Base-by-base conservation (phyloP, 2,113 vertebrate species). In the Sturnira hondurensis region DNA sequence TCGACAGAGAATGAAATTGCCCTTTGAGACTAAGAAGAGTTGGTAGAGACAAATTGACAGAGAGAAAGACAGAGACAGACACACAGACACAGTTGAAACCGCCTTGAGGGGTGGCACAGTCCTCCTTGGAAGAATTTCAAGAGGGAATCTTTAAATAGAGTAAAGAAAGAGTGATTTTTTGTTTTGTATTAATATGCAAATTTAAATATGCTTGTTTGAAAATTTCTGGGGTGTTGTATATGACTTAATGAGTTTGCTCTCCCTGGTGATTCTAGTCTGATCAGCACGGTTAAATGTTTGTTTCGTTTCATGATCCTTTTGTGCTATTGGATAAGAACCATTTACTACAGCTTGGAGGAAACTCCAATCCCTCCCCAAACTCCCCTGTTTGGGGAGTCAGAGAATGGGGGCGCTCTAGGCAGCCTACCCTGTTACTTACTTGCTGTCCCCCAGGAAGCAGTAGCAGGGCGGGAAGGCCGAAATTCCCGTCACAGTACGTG, bases 361-460 rank as follows among this genome's bases (percentile, higher is more conserved):
- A 20, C 28, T 9, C 54, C 14, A 33, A 52, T 7, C 5, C 2
- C 16, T 38, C 6, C 4, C 6, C 6, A 26, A n/a, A 0, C 36
- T 78, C 20, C 12, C 10, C 2, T 16, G 5, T 73, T 41, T 68
- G n/a, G 17, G 47, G 54, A 78, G 22, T 38, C 15, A 31, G 31
- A 56, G 5, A 65, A 50, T 17, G 4, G 24, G 11, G 41, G 11
- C 22, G 16, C 12, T 68, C 33, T 58, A 36, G 15, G 13, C 14
- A 78, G 20, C 8, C 47, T 67, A 26, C 6, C 2, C 22, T 91
- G 10, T 74, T 1, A 38, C 14, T 63, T 77, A 7, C 14, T 56
- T 61, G 10, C 7, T 36, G 15, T 67, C 4, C 85, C 8, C 9
- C 38, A 68, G 16, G 24, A 73, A 58, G 89, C n/a, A 73, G 7